These are phyloP conservation scores for Rhynchophorus ferrugineus DNA, from an alignment of 1,140 invertebrate genomes.

Conservation along the genomic window DNA sequence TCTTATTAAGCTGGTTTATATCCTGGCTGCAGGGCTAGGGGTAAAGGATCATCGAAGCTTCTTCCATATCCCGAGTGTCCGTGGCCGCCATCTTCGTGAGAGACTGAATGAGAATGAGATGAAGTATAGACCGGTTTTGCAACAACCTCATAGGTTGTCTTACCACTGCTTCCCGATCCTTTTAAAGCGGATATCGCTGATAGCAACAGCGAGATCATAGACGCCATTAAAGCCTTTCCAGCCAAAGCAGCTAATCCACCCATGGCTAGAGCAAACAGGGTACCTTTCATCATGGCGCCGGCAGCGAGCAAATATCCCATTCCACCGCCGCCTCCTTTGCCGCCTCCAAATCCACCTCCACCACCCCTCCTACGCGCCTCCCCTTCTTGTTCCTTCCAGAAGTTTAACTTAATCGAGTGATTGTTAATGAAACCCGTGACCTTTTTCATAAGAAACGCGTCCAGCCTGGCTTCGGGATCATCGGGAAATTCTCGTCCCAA, in stretches of 20 bases:
- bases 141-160: conserved; percentile 74
- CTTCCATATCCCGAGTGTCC: conserved; percentile 53
- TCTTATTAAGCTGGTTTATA: conserved; percentile 28
- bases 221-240: conserved; percentile 66
- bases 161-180: conserved; percentile 58
- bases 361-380: conserved; percentile 36
- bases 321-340: conserved; percentile 45
- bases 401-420: conserved; percentile 62
- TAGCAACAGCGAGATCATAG: conserved; percentile 61
- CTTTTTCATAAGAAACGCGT: conserved; percentile 64
- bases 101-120: conserved; percentile 63
- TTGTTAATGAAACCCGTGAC: conserved; percentile 61
- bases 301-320: conserved; percentile 50
- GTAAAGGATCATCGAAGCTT: conserved; percentile 39
- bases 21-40: conserved; percentile 35
- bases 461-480: conserved; percentile 63
- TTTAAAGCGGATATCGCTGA: conserved; percentile 69
- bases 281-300: conserved; percentile 61
- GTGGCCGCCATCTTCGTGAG: conserved; percentile 47
- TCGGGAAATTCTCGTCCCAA: conserved; percentile 64
- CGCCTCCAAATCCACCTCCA: conserved; percentile 44
- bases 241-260: conserved; percentile 74
- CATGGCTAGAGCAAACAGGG: conserved; percentile 62
- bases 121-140: conserved; percentile 69
- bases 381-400: conserved; percentile 45